Conservation (phyloP, 1,140 invertebrate species). For the Bombus pascuorum region DNA sequence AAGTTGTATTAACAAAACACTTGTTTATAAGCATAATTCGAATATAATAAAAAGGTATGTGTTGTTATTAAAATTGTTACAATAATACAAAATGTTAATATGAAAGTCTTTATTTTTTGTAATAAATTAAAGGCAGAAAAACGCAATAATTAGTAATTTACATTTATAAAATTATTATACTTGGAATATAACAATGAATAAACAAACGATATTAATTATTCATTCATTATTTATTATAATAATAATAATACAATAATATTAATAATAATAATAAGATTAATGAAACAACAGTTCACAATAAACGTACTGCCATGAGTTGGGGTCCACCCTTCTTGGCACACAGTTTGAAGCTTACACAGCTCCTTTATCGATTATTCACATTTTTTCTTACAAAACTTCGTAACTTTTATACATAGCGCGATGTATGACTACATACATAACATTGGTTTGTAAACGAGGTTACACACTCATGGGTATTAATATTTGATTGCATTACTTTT, state of each 20-base stretch:
- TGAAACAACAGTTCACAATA: slow-evolving; percentile 52
- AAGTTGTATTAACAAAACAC: neutral
- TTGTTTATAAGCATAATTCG: neutral
- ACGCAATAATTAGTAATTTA: neutral
- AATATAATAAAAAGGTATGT: neutral
- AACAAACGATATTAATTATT: neutral
- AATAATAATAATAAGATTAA: slow-evolving; percentile 55
- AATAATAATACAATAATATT: slow-evolving; percentile 54
- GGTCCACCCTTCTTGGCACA: slow-evolving; percentile 30
- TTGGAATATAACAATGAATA: slow-evolving; percentile 6
- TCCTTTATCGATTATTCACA: slow-evolving; percentile 42
- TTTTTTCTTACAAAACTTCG: slow-evolving; percentile 36
- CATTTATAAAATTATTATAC: neutral
- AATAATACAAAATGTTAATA: neutral
- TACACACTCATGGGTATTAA: slow-evolving; percentile 28
- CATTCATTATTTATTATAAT: slow-evolving; percentile 50
- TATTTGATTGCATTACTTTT: slow-evolving; percentile 38
- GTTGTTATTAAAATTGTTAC: neutral
- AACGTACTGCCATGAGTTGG: slow-evolving; percentile 33
- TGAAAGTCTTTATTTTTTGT: neutral
- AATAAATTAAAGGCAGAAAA: neutral
- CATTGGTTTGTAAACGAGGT: slow-evolving; percentile 38
- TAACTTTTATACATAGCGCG: slow-evolving; percentile 51
- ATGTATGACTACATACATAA: slow-evolving; percentile 45
- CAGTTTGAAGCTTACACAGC: slow-evolving; percentile 7